phyloP scores from a whole-genome alignment of 2,888 invertebrate genomes.

The Lapara coniferarum region DNA sequence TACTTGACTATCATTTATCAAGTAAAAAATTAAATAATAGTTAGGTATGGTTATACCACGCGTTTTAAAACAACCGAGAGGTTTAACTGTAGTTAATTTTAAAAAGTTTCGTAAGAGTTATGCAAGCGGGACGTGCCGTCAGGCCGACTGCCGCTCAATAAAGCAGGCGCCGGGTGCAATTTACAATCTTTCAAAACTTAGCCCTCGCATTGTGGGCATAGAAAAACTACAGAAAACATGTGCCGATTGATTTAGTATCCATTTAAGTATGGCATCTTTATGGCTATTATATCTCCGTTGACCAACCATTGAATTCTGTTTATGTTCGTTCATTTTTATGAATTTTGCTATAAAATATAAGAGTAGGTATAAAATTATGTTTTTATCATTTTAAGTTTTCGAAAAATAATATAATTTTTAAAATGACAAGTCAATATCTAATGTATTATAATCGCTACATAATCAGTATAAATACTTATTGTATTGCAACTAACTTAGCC shows the following conservation, averaged over 20 bases:
- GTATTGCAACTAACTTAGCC: too few species aligned
- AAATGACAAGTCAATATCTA: too few species aligned
- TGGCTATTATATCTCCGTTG: not conserved
- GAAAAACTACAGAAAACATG: constrained; percentile 16
- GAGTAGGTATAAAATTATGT: too few species aligned
- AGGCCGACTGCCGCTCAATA: constrained; percentile 54
- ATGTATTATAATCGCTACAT: too few species aligned
- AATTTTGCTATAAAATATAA: too few species aligned
- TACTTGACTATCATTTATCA: not conserved
- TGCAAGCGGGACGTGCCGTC: constrained; percentile 45
- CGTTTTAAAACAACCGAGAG: constrained; percentile 33
- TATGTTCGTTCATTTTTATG: too few species aligned
- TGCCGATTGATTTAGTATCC: constrained; percentile 9
- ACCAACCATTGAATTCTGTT: not conserved
- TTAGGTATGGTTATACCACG: too few species aligned
- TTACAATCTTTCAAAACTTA: constrained; percentile 71
- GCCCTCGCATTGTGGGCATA: constrained; percentile 41
- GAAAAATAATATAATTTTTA: too few species aligned
- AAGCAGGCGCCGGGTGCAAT: constrained; percentile 69
- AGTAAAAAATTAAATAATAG: not conserved
- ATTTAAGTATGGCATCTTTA: not conserved
- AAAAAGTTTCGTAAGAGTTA: constrained; percentile 47
- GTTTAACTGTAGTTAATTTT: constrained; percentile 35
- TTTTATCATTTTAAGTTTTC: too few species aligned
- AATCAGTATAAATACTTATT: too few species aligned